Evolutionary conservation across 2,113 vertebrate species (phyloP), one percentile per base, ranked within the genome.

Genomic region (Paramisgurnus dabryanus): DNA sequence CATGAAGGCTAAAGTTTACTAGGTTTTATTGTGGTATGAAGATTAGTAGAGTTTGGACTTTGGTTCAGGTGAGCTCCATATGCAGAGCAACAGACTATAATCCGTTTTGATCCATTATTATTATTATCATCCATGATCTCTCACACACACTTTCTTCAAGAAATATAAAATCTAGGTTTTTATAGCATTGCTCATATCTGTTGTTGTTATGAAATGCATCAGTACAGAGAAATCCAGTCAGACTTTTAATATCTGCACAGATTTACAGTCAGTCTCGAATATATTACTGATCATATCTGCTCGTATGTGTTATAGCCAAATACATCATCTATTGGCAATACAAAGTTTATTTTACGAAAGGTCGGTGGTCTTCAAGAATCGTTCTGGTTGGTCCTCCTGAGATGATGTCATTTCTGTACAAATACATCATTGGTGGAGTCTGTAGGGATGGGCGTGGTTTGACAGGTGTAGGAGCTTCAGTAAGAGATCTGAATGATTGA

Each of bases 391-490:
- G 71, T 80, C 45, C 71, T 80, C 73, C 27, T 58, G 70, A 47
- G 39, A 61, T 40, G 65, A 70, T 39, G 64, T 63, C 49, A 39
- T 66, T 50, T 41, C 17, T 57, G n/a, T 57, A 47, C 22, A 22
- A 6, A 45, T 0, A 1, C 13, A 15, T 85, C 70, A 86, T 71
- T 86, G 83, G 80, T 85, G 82, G 63, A 70, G 45, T 69, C 81
- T 83, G 66, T 63, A 76, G 9, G 83, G 69, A 53, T 80, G 83
- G 41, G 61, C 60, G 17, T 80, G 67, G 60, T 72, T 84, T 34
- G 74, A 76, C 69, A 82, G 58, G n/a, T 83, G 85, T 34, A 86
- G 85, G 11, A 86, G 83, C 66, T 84, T 86, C 61, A 84, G 60
- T 4, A 86, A 75, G 5, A 86, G 60, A 61, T 85, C 81, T 66